A percentile compares a stretch with the other conserved stretches of the same genome.
phyloP scores from a whole-genome alignment of 2,888 invertebrate species.

The Coecobrya sp. region DNA sequence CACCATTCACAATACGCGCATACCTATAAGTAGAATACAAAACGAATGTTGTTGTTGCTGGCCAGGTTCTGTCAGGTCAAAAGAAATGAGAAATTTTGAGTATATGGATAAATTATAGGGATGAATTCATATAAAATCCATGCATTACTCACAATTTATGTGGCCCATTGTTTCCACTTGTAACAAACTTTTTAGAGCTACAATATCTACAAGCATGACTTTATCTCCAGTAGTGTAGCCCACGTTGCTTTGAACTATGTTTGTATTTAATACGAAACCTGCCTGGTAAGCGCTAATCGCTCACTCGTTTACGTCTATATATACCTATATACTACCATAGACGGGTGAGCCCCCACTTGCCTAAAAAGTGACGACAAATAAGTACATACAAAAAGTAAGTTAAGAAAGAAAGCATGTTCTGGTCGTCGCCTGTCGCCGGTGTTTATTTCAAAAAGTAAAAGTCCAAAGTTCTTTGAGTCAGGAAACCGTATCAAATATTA shows the following conservation, averaged over 20 bases:
- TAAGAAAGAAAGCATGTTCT: not conserved
- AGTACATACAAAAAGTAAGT: slow-evolving; percentile 12
- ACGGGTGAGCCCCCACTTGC: not conserved
- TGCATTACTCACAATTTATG: not conserved
- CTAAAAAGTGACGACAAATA: slow-evolving; percentile 8
- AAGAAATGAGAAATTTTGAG: not conserved
- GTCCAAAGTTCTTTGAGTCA: not conserved
- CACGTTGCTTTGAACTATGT: not conserved
- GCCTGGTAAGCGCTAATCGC: not conserved
- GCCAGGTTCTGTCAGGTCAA: not conserved
- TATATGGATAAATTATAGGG: slow-evolving; percentile 16
- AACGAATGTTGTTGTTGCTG: not conserved
- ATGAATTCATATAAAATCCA: slow-evolving; percentile 6
- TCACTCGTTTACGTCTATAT: not conserved
- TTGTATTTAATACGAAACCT: not conserved
- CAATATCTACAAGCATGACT: not conserved
- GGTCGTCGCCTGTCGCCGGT: slow-evolving; percentile 27
- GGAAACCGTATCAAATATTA: slow-evolving; percentile 34
- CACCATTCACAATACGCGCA: not conserved
- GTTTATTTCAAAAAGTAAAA: slow-evolving; percentile 26
- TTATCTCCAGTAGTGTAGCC: not conserved
- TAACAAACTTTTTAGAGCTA: not conserved
- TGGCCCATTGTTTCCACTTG: not conserved
- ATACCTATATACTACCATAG: not conserved
- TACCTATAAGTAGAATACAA: not conserved